Evolutionary conservation across 2,113 vertebrate genomes (phyloP), one percentile per base, ranked within the genome.

Genomic region (Gasterosteus aculeatus): DNA sequence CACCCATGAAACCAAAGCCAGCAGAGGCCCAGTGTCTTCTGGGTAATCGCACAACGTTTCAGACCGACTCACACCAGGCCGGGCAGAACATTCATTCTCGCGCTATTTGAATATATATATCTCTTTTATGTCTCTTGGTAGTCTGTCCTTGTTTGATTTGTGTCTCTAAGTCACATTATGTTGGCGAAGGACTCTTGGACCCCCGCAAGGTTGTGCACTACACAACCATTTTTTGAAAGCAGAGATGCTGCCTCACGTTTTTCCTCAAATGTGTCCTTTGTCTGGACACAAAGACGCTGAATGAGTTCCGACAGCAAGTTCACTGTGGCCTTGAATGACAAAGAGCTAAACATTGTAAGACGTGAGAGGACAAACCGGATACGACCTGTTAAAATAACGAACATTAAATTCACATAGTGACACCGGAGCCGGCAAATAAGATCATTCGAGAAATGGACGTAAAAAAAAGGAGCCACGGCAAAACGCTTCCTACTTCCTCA

Each of bases 31-130:
- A 72, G 22, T 9, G 60, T 82, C 72, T 67, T 73, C 75, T 22
- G 75, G 61, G 65, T 74, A 53, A 82, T 83, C 60, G 29, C 16
- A 47, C 42, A 67, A 69, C 62, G 18, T 72, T 82, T 72, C 26
- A 39, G 82, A 75, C 49, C 15, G 46, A 38, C 10, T 61, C 47
- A 82, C 72, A 57, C 9, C 38, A 82, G 75, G 51, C 9, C 38
- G 35, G 22, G 70, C 46, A 11, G 54, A 67, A 14, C 39, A 44
- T 64, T 56, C 35, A 33, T 56, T 72, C 65, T 31, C 63, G 31
- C 62, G 4, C 39, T 65, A 38, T 38, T 7, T 5, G 35, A 38
- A 38, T 38, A 0, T 38, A 5, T 33, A 35, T 35, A 5, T 35
- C 33, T 35, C 11, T 26, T 26, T 22, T 54, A 4, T 5, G n/a